Base-by-base conservation (phyloP, 2,888 invertebrate genomes). In the Prenolepis imparis region DNA sequence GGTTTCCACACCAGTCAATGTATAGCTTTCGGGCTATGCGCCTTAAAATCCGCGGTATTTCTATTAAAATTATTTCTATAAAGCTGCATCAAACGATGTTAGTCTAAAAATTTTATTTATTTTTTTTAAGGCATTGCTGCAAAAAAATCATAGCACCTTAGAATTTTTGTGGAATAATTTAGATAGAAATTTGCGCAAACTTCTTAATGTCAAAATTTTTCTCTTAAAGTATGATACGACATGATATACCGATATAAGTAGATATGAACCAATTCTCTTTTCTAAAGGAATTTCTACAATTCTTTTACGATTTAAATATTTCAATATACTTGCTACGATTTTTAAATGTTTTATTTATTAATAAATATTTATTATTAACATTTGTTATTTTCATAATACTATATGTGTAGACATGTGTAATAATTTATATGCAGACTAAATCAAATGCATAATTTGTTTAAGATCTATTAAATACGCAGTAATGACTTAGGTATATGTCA, bases 11-110 rank as follows among this genome's bases (percentile, higher is more conserved):
- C 32, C 32, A 3, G 21, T 59, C 68, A 78, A 44, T 68, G 68
- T 68, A 57, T 44, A 78, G 41, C 41, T 67, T 78, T 68, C 57
- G 32, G 15, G 0, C 15, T 28, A 55, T 3, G 57, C 15, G 28
- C 11, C 3, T 57, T 44, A 78, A 78, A 77, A 59, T 12, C 28
- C 12, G 15, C 18, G 68, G 21, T 57, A 59, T 78, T 77, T 44
- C 41, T 57, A 78, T 78, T 78, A 78, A 57, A 57, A 28, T 41
- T 78, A 78, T 57, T 78, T 18, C 21, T 15, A 57, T 67, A n/a
- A 39, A 28, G 24, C 3, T 63, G 36, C 64, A 52, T 24, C 11
- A 18, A 48, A n/a, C 24, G 12, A 3, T 75, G n/a, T n/a, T 55
- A 21, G 9, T 1, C 6, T 21, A 55, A 3, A 15, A 3, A 44